phyloP scores from a whole-genome alignment of 2,113 vertebrate species.

The Drymodes brunneopygia region DNA sequence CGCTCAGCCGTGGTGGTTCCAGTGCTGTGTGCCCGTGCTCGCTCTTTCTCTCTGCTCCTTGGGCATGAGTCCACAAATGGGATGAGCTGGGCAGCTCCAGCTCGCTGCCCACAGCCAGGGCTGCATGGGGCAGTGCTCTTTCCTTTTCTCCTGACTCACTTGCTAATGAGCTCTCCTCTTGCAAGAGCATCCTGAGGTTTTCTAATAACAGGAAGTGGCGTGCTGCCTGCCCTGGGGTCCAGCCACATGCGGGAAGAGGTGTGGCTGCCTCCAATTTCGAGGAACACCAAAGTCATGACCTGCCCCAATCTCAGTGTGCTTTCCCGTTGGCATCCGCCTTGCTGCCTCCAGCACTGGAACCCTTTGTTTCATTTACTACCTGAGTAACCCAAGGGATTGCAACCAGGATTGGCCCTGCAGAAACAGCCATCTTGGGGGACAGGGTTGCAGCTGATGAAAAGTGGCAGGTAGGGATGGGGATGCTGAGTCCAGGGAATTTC shows the following conservation, averaged over 20 bases:
- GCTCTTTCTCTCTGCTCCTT: not conserved
- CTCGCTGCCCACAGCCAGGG: fast-evolving
- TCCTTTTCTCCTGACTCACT: not conserved
- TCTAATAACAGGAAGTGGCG: conserved; percentile 11
- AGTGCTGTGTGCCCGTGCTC: not conserved
- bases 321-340: not conserved
- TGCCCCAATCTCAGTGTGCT: fast-evolving
- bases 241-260: not conserved
- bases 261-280: conserved; percentile 23
- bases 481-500: not conserved
- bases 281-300: not conserved
- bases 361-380: not conserved
- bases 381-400: not conserved
- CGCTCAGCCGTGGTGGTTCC: fast-evolving
- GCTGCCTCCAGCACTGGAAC: not conserved
- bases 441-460: not conserved
- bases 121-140: not conserved
- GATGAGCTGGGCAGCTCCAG: not conserved
- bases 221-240: not conserved
- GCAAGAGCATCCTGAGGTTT: not conserved
- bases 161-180: not conserved
- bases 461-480: too few species aligned
- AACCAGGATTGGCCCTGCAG: not conserved
- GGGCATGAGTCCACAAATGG: not conserved
- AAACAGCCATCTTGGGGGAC: fast-evolving